Evolutionary conservation across 2,888 invertebrate genomes (phyloP).

Genomic region (Zaprionus bogoriensis): DNA sequence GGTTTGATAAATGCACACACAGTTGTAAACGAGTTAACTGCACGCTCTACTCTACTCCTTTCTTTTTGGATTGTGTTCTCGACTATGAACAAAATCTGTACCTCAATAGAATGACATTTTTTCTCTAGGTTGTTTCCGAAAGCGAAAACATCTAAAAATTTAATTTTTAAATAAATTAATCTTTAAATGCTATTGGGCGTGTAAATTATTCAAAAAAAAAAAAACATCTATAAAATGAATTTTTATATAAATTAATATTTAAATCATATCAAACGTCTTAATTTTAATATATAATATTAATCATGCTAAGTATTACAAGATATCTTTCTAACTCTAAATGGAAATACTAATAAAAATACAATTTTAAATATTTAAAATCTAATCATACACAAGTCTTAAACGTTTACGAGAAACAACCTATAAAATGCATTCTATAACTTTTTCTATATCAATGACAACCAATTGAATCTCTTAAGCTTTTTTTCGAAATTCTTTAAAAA

Average conservation of each 20-base stretch:
- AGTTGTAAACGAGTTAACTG: conserved; percentile 69
- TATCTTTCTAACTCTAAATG: neutral
- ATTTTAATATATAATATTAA: neutral
- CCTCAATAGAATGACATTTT: neutral
- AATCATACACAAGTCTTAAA: neutral
- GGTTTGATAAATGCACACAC: conserved; percentile 72
- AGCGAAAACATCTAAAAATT: neutral
- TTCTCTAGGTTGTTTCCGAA: conserved; percentile 16
- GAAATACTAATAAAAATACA: neutral
- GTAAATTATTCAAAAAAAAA: too few relatives aligned
- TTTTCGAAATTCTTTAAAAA: conserved; percentile 12
- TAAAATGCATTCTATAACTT: conserved; percentile 5
- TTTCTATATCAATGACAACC: conserved; percentile 5
- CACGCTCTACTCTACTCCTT: conserved; percentile 62
- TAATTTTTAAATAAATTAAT: neutral
- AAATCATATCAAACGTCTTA: neutral
- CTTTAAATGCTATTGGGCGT: too few relatives aligned
- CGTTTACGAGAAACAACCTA: conserved; percentile 28
- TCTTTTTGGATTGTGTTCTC: conserved; percentile 34
- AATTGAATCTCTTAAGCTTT: conserved; percentile 24
- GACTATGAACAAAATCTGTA: conserved; percentile 8
- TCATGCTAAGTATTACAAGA: neutral
- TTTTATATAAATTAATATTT: neutral
- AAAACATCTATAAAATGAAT: too few relatives aligned
- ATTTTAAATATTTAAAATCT: neutral